Evolutionary conservation across 2,113 vertebrate species (phyloP).

Genomic region (Notothenia coriiceps): DNA sequence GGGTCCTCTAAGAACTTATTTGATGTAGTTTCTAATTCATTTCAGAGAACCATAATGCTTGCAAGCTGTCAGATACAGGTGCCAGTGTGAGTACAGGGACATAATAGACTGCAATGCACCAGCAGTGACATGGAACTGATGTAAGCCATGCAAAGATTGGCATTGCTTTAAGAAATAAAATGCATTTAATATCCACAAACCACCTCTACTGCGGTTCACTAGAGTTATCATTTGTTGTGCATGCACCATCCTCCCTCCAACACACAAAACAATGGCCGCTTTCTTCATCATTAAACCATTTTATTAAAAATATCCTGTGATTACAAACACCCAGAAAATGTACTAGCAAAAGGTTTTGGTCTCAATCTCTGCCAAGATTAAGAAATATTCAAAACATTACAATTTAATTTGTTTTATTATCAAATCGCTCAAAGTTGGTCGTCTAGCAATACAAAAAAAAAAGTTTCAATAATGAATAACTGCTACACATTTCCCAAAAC

Average conservation of each 20-base stretch:
- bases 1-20: not conserved
- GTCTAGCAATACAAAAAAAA: conserved; percentile 66
- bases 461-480: conserved; percentile 77
- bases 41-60: not conserved
- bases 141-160: not conserved
- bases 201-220: no score
- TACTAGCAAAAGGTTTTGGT: conserved; percentile 70
- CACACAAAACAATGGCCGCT: conserved; percentile 14
- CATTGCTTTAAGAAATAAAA: not conserved
- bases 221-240: not conserved
- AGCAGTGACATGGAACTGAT: not conserved
- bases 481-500: conserved; percentile 66
- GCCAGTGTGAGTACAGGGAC: not conserved
- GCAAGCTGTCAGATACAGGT: not conserved
- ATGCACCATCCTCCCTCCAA: not conserved
- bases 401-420: conserved; percentile 76
- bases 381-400: conserved; percentile 79
- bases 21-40: not conserved
- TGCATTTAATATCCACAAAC: not conserved
- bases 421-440: conserved; percentile 72
- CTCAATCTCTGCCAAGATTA: conserved; percentile 66
- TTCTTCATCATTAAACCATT: conserved; percentile 76
- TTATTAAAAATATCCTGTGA: conserved; percentile 86
- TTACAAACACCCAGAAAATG: conserved; percentile 83
- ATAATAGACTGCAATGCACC: not conserved